Base-by-base conservation (phyloP, 2,888 invertebrate genomes). In the Myopa tessellatipennis region DNA sequence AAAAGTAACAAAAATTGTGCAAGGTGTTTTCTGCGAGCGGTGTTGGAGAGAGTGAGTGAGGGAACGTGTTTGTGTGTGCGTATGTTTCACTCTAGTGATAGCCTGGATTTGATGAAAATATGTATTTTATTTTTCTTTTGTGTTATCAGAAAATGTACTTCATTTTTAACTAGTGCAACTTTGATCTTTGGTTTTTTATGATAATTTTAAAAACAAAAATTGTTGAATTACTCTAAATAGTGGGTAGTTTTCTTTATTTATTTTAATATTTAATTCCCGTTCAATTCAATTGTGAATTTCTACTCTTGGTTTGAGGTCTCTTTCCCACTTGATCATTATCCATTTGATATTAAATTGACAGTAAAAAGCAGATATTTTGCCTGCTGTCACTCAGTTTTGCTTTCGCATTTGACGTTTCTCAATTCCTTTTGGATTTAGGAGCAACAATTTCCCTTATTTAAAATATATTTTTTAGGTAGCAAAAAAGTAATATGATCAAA, bases 351-450 rank as follows among this genome's bases (percentile, higher is more conserved):
- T 45, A 6, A 8, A 10, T 10, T 45, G 45, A 10, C 55, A 55
- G 8, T 45, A 26, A 10, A 12, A 58, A 4, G 1, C 26, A 34
- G 26, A 26, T 10, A 34, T 18, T 1, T 36, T 60, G 58, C 3
- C 74, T 55, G 40, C 67, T 74, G 67, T 74, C 58, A 68, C n/a
- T 65, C 14, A 8, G 12, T 65, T 45, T 65, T 36, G 16, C 50
- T 52, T 52, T 74, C 40, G 55, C 16, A 6, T 74, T 67, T 74
- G 67, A 74, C 74, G 38, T 74, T 74, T 58, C 55, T 67, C 14
- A 55, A 58, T 40, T n/a, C 3, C n/a, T n/a, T 50, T 52, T 38
- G 63, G 50, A 52, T 74, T 74, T 34, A 3, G 61, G 8, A 65
- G 12, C 3, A 55, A 16, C 14, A 55, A n/a, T n/a, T 55, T 38